Evolutionary conservation across 2,888 invertebrate genomes (phyloP), one percentile per base, ranked within the genome.

Genomic region (Aleiodes testaceus): DNA sequence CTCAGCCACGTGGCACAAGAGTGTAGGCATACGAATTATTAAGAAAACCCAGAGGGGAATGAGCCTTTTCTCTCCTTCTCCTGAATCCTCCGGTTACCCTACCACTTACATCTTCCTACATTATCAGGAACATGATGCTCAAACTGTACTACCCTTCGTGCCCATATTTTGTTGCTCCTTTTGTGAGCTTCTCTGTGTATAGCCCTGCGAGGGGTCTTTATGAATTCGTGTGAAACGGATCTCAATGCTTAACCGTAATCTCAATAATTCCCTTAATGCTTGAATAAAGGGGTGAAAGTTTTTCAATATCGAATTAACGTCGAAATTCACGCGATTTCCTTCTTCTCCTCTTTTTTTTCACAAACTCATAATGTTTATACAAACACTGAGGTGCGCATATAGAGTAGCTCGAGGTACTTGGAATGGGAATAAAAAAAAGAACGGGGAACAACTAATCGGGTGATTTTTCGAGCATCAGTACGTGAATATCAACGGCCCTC

Each of bases 401-500:
- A 30, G 22, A 66, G 45, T 42, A 61, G 47, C 18, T 53, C 14
- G 20, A 55, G 50, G 64, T 47, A 63, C 53, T 16, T 47, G 1
- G 12, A 47, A 47, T 47, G 3, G 42, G 20, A 45, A 42, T 26
- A 70, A 45, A 66, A 53, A 30, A 59, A 53, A 36, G 36, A 36
- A 6, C 36, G 5, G 66, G 67, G 66, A 45, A 75, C 78, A 79
- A 85, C 85, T 85, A 87, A 87, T 87, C 87, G 87, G 81, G 85
- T 82, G 84, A 87, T 87, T 87, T 87, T 87, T 87, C 82, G 80
- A 74, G 82, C 87, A 87, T 87, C 87, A 87, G 86, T 87, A 82
- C 84, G 84, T 87, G 87, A 86, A 87, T 87, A 86, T 86, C 85
- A 87, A 87, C 84, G 81, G 79, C 4, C 74, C 76, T 73, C 81